Evolutionary conservation across 2,797 vertebrate genomes (phyloP).

Genomic region (Diplodus sargus): DNA sequence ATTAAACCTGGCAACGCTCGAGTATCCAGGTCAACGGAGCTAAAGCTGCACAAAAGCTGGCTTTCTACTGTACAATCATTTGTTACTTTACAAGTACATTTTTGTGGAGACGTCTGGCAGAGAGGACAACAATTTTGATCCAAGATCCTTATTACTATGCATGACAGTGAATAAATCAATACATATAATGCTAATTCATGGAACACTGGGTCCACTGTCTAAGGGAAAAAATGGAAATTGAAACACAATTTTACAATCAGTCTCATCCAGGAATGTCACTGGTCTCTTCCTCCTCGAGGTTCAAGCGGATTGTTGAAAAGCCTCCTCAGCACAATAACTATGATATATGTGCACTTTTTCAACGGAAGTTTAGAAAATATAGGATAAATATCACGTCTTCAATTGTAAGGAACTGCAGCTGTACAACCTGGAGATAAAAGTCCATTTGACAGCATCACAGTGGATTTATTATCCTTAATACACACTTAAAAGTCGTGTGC

Average conservation of each 20-base stretch:
- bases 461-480: neutral
- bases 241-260: slow-evolving; percentile 63
- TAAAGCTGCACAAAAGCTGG: slow-evolving; percentile 71
- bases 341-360: slow-evolving; percentile 34
- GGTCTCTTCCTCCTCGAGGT: slow-evolving; percentile 37
- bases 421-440: neutral
- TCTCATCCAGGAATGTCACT: slow-evolving; percentile 61
- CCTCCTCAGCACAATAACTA: slow-evolving; percentile 15
- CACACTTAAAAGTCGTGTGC: neutral
- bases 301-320: slow-evolving; percentile 31
- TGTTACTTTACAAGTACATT: slow-evolving; percentile 80
- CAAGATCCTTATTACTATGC: slow-evolving; percentile 71
- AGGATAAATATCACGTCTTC: slow-evolving; percentile 24
- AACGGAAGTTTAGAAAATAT: slow-evolving; percentile 6
- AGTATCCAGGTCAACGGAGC: slow-evolving; percentile 73
- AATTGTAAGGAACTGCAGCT: slow-evolving; percentile 13
- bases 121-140: slow-evolving; percentile 51
- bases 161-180: slow-evolving; percentile 84
- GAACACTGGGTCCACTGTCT: slow-evolving; percentile 62
- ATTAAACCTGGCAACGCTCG: slow-evolving; percentile 74
- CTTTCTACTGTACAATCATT: slow-evolving; percentile 73
- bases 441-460: neutral
- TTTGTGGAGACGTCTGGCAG: slow-evolving; percentile 78
- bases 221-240: slow-evolving; percentile 60
- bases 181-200: slow-evolving; percentile 71